Base-by-base conservation (phyloP, 2,113 vertebrate species). In the Bostrychus sinensis region DNA sequence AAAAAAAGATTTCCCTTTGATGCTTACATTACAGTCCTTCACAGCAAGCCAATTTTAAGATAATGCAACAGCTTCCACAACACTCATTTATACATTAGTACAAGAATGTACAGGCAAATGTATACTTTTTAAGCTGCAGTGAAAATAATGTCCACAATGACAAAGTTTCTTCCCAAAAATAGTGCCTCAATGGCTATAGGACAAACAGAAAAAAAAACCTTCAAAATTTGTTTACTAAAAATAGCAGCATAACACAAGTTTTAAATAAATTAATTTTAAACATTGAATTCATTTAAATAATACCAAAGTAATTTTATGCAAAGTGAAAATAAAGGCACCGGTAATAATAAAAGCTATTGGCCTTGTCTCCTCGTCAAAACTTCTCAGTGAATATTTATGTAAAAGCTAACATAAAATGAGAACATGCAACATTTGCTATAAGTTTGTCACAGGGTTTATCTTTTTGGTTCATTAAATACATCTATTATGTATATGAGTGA, bases 261-360 rank as follows among this genome's bases (percentile, higher is more conserved):
- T 59, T 62, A 66, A 71, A 39, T 70, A 81, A 77, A 78, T 42
- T 12, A 77, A 70, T 66, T 63, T 73, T 64, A 66, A 80, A 86
- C 84, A 78, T 67, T 58, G 0, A 41, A 50, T 50, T 25, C 25
- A 50, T 13, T 50, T 6, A 26, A 50, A 50, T 7, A 16, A 48
- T 26, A 13, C 11, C 11, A 6, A 25, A 14, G 67, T 60, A 70
- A 75, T 76, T 53, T 62, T 34, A 60, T n/a, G n/a, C 19, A 75
- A 72, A 55, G 58, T n/a, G n/a, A n/a, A 7, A 76, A 86, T 43
- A 43, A 88, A 91, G 90, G 89, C 90, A 90, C 90, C 25, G 79
- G 50, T 89, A 70, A 82, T 82, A 66, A 81, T 65, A 82, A 76
- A 80, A 72, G 60, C 57, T 71, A 59, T 82, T 66, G 26, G 58